A percentile compares a stretch with the other conserved stretches of the same genome.
These are phyloP conservation scores for Darevskia mixta DNA, from an alignment of 2,797 vertebrate species.

Conservation along the genomic window DNA sequence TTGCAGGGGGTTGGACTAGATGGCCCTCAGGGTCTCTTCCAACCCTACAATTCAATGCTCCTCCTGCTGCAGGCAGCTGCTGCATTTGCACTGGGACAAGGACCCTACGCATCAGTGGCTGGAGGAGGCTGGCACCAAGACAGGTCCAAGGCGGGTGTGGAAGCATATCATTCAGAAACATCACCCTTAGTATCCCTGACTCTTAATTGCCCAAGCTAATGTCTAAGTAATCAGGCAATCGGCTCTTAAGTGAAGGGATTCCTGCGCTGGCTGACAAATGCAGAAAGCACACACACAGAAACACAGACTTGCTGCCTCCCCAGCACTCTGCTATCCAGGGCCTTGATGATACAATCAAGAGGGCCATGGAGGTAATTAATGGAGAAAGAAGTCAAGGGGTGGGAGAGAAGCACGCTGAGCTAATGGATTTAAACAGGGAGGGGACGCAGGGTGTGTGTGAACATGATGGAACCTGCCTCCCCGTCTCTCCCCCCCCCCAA, in stretches of 20 bases:
- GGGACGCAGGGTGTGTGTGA: not conserved
- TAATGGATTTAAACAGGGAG: not conserved
- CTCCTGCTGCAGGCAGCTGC: not conserved
- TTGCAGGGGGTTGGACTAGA: no score
- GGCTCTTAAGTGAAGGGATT: constrained; percentile 33
- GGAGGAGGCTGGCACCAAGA: not conserved
- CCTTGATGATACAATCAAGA: constrained; percentile 46
- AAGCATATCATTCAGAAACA: not conserved
- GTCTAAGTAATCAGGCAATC: constrained; percentile 38
- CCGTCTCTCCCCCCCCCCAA: not conserved
- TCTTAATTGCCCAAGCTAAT: constrained; percentile 16
- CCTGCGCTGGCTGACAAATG: not conserved
- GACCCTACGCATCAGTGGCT: fast-evolving
- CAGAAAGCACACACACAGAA: constrained; percentile 15
- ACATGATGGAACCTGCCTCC: not conserved
- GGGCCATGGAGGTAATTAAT: constrained; percentile 43
- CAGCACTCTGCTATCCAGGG: constrained; percentile 39
- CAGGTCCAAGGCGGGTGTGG: not conserved
- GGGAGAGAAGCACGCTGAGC: not conserved
- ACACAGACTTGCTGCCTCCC: not conserved
- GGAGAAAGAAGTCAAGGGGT: constrained; percentile 14
- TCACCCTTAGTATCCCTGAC: not conserved
- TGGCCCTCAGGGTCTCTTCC: no score
- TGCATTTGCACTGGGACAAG: fast-evolving
- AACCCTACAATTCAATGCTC: no score